Evolutionary conservation across 2,113 vertebrate genomes (phyloP), one percentile per base, ranked within the genome.

Genomic region (Brachypodius melanocephalos): DNA sequence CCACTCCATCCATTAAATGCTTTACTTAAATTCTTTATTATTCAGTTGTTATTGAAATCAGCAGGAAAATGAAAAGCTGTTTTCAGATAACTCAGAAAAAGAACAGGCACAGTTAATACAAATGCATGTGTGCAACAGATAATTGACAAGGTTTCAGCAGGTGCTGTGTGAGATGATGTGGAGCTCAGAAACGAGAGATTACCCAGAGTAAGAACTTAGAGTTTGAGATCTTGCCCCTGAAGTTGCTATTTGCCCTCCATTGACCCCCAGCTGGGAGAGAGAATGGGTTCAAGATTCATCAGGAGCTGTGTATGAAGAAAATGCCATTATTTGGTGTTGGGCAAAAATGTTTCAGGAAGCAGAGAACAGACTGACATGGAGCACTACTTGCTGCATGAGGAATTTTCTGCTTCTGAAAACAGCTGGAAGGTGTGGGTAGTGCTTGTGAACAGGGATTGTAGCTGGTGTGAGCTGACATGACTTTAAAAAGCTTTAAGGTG

Each of bases 11-110:
- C 9, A 10, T 87, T 78, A 85, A 93, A 79, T 85, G 26, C 4
- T 57, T 84, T 78, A 14, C 22, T 90, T 77, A 86, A 89, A 74
- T 86, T 28, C 85, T 87, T 95, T 92, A 79, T 82, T 76, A 46
- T 14, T 66, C 17, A 52, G 22, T 32, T 87, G 57, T 88, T 87
- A 49, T 45, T 87, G 69, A 87, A 86, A 87, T 81, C 73, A 92
- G 31, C 59, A 91, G 71, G 71, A 85, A 94, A 94, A 82, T 49
- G 8, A 14, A n/a, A 68, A 87, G 48, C 15, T 80, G 17, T 48
- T 93, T 88, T 76, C 57, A 55, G 36, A 17, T 71, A 58, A 86
- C 28, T 68, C 24, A 29, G 52, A 38, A 67, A 43, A 92, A 46
- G 61, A 84, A 24, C 1, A 29, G 36, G 25, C 28, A 18, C 8